phyloP scores from a whole-genome alignment of 37 sponge, comb jelly and placozoan species.

The Axinella damicornis region DNA sequence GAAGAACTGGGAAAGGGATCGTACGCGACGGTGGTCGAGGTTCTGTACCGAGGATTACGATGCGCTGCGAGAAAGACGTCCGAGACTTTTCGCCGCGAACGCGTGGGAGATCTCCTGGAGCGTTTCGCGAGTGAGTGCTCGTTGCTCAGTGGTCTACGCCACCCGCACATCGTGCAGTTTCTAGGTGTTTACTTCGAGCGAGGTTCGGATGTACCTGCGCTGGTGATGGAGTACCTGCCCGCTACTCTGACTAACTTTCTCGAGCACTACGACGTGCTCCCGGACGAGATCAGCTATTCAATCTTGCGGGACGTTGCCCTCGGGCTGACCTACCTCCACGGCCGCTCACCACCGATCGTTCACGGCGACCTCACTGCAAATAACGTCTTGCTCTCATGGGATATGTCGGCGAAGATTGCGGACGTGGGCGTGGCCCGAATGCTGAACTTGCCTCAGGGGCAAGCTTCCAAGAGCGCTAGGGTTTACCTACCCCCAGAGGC shows the following conservation, averaged over 20 bases:
- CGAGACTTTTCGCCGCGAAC: not conserved
- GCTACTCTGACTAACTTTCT: slow-evolving; percentile 11
- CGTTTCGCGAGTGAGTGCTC: slow-evolving; percentile 18
- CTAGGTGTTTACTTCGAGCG: slow-evolving; percentile 20
- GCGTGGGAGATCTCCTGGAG: not conserved
- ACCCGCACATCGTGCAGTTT: slow-evolving; percentile 51
- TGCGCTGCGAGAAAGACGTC: slow-evolving; percentile 29
- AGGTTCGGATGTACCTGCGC: not conserved
- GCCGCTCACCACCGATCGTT: slow-evolving; percentile 29
- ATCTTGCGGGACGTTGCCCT: slow-evolving; percentile 46
- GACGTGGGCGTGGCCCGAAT: slow-evolving; percentile 32
- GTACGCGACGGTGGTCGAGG: slow-evolving; percentile 15
- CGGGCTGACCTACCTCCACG: slow-evolving; percentile 60
- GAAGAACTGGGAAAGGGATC: slow-evolving; percentile 28
- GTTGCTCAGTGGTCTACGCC: slow-evolving; percentile 17
- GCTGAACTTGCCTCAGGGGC: not conserved
- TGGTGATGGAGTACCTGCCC: slow-evolving; percentile 47
- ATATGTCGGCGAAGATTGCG: slow-evolving; percentile 54
- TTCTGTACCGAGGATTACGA: slow-evolving; percentile 23
- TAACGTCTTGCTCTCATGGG: slow-evolving; percentile 40
- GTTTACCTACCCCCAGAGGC: slow-evolving; percentile 52
- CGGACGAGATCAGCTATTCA: slow-evolving; percentile 50
- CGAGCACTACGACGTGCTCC: slow-evolving; percentile 21
- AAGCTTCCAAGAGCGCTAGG: slow-evolving; percentile 1
- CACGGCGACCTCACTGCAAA: slow-evolving; percentile 57